Evolutionary conservation across 2,113 vertebrate species (phyloP).

Genomic region (Archilochus colubris): DNA sequence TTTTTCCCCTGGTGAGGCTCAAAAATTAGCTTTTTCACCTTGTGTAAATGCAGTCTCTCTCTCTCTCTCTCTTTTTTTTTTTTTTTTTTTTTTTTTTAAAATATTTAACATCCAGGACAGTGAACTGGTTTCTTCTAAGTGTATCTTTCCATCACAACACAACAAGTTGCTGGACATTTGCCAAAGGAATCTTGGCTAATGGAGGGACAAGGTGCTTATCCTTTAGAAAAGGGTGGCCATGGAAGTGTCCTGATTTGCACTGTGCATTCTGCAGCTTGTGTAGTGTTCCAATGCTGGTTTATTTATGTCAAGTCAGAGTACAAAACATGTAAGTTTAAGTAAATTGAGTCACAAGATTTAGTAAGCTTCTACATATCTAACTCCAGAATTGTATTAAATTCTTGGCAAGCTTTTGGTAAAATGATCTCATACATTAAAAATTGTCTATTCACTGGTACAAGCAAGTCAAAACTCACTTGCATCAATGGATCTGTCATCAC

Average conservation of each 20-base stretch:
- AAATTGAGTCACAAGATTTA: slow-evolving; percentile 48
- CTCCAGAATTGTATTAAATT: slow-evolving; percentile 15
- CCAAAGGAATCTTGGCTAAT: background rate
- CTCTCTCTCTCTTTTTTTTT: no score
- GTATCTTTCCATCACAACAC: slow-evolving; percentile 39
- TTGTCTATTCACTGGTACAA: background rate
- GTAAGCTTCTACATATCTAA: slow-evolving; percentile 45
- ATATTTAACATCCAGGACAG: slow-evolving; percentile 47
- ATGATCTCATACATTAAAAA: background rate
- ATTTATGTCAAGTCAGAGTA: slow-evolving; percentile 19
- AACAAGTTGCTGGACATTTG: background rate
- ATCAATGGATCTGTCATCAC: background rate
- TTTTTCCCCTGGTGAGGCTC: background rate
- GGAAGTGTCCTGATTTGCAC: slow-evolving; percentile 21
- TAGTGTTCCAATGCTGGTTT: background rate
- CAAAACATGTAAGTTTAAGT: slow-evolving; percentile 32
- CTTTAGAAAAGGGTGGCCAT: background rate
- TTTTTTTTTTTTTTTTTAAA: background rate
- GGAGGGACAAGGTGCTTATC: background rate
- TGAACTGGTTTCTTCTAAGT: slow-evolving; percentile 48
- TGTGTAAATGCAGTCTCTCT: background rate
- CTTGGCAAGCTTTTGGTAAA: slow-evolving; percentile 42
- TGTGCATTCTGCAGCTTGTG: background rate
- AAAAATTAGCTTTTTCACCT: slow-evolving; percentile 2
- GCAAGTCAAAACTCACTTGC: background rate